These are phyloP conservation scores for Ceratoteleas bidentatus DNA, from an alignment of 1,140 invertebrate genomes.

Conservation along the genomic window DNA sequence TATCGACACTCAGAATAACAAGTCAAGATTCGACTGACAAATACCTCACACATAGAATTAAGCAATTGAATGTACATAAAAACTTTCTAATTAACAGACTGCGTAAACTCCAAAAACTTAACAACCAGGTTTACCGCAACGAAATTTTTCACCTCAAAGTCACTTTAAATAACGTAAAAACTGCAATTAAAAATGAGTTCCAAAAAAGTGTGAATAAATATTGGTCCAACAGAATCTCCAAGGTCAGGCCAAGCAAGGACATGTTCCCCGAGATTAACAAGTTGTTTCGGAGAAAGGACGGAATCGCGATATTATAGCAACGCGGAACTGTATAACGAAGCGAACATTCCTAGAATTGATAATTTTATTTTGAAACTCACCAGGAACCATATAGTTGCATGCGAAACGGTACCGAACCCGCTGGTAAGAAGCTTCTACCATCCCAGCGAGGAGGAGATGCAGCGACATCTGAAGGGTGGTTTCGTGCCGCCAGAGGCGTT, in stretches of 20 bases:
- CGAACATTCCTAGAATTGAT: constrained; percentile 10
- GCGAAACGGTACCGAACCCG: background rate
- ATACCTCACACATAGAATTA: too few species aligned
- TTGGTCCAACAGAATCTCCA: constrained; percentile 16
- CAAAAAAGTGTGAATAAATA: constrained; percentile 15
- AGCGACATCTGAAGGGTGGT: constrained; percentile 15
- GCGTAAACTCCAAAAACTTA: too few species aligned
- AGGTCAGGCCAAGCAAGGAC: background rate
- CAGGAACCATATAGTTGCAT: constrained; percentile 2
- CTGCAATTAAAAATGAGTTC: constrained; percentile 1
- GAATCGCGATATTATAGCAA: constrained; percentile 13
- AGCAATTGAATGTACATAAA: too few species aligned
- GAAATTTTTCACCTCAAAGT: constrained; percentile 3
- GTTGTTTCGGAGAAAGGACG: constrained; percentile 23
- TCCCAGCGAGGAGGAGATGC: background rate
- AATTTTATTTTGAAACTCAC: constrained; percentile 20
- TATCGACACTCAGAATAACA: too few species aligned
- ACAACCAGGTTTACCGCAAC: background rate
- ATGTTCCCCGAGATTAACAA: constrained; percentile 42
- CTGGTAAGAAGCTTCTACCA: constrained; percentile 9
- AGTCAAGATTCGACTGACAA: too few species aligned
- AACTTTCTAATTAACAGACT: too few species aligned
- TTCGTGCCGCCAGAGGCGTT: constrained; percentile 42
- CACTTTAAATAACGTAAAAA: constrained; percentile 7
- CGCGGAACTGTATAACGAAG: background rate